Percentiles rank a stretch among this genome's conserved stretches.
Conservation (phyloP, 2,888 invertebrate species). For the Apodemia zela region DNA sequence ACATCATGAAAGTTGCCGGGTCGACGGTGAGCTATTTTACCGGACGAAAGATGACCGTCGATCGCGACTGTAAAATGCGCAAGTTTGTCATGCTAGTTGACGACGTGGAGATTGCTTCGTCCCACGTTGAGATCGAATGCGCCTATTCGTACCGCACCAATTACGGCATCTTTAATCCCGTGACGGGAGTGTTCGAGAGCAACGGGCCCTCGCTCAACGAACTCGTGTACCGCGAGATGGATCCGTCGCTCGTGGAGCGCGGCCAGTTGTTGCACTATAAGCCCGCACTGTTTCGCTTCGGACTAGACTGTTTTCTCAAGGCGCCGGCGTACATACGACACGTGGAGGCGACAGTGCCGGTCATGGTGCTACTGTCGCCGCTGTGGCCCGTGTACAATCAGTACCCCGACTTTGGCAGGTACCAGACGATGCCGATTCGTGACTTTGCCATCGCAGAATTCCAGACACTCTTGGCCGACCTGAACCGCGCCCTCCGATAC, state of each 20-base stretch:
- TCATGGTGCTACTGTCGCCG: constrained; percentile 15
- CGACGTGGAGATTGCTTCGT: constrained; percentile 13
- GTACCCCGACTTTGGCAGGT: constrained; percentile 18
- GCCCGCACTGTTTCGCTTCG: constrained; percentile 20
- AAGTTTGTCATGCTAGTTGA: constrained; percentile 19
- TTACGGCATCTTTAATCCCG: too few relatives aligned
- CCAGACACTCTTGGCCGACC: constrained; percentile 20
- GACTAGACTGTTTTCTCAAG: constrained; percentile 20
- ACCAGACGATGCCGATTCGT: constrained; percentile 20
- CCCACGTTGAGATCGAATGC: constrained; percentile 15
- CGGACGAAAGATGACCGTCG: constrained; percentile 16
- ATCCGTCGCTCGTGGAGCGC: constrained; percentile 13
- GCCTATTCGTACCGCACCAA: constrained; percentile 8
- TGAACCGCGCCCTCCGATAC: constrained; percentile 15
- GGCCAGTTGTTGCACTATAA: constrained; percentile 8
- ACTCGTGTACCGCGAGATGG: too few relatives aligned
- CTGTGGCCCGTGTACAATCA: constrained; percentile 21
- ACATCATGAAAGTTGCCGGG: constrained; percentile 15
- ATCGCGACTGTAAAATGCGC: neutral
- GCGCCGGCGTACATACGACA: constrained; percentile 21
- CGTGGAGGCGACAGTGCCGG: constrained; percentile 18
- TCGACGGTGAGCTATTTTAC: constrained; percentile 17
- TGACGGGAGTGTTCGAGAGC: too few relatives aligned
- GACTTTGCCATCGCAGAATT: constrained; percentile 16
- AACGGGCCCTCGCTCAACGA: too few relatives aligned